These are phyloP conservation scores for Drosophila truncata DNA, from an alignment of 1,140 invertebrate species.

Conservation along the genomic window DNA sequence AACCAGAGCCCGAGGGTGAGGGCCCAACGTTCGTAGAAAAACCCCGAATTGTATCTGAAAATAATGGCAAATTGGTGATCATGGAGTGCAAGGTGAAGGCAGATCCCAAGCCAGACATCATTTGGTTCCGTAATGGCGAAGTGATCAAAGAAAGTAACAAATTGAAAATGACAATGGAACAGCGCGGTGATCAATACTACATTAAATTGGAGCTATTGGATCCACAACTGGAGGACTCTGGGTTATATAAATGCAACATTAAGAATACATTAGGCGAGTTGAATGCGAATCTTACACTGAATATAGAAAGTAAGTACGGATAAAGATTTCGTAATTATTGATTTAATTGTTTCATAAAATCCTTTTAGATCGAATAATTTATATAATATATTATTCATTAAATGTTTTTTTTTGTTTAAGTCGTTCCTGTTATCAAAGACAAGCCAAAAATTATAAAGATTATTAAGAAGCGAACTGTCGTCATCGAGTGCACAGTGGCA, in stretches of 20 bases:
- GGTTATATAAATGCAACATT: constrained; percentile 99
- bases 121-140: constrained; percentile 95
- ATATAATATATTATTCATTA: background rate
- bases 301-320: constrained; percentile 96
- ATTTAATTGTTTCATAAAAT: background rate
- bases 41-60: constrained; percentile 93
- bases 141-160: constrained; percentile 92
- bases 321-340: background rate
- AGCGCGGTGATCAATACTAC: constrained; percentile 94
- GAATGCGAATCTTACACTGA: constrained; percentile 97
- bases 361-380: background rate
- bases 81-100: constrained; percentile 99
- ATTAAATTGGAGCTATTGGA: constrained; percentile 96
- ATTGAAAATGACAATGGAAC: constrained; percentile 90
- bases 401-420: constrained; percentile 86
- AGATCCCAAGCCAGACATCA: constrained; percentile 96
- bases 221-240: constrained; percentile 97
- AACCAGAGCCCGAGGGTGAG: constrained; percentile 95
- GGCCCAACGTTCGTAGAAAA: constrained; percentile 99
- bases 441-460: constrained; percentile 95
- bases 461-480: constrained; percentile 94
- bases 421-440: constrained; percentile 97
- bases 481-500: constrained; percentile 95
- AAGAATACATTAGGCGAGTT: constrained; percentile 98
- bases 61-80: constrained; percentile 97